phyloP scores from a whole-genome alignment of 2,888 invertebrate genomes.

The Cabera pusaria region DNA sequence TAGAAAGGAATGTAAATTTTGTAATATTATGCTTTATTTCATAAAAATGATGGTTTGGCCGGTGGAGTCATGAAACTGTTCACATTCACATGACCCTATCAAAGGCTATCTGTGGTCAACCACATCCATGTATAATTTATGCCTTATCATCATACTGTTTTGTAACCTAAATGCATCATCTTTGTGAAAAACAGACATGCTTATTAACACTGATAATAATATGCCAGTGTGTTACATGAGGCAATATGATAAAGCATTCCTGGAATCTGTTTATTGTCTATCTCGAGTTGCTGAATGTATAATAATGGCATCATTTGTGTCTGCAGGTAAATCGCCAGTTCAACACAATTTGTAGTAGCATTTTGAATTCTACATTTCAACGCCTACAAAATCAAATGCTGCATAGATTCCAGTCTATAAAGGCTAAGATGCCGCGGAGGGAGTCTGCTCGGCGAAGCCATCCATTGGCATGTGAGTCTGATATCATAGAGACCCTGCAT shows the following conservation, averaged over 20 bases:
- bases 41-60: no score
- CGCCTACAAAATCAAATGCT: conserved; percentile 93
- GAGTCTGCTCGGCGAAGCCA: conserved; percentile 96
- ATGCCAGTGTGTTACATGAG: conserved; percentile 1
- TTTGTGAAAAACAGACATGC: conserved; percentile 7
- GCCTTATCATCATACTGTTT: conserved; percentile 9
- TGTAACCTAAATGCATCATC: conserved; percentile 16
- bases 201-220: conserved; percentile 5
- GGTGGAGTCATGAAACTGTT: no score
- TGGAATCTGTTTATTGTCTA: conserved; percentile 11
- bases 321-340: conserved; percentile 91
- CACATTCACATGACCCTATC: conserved; percentile 13
- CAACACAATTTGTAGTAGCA: conserved; percentile 90
- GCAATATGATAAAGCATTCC: conserved; percentile 10
- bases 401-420: conserved; percentile 92
- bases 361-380: conserved; percentile 93
- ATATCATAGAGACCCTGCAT: conserved; percentile 96
- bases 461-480: conserved; percentile 94
- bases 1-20: no score
- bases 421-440: conserved; percentile 94
- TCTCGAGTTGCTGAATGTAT: conserved; percentile 11
- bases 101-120: conserved; percentile 19
- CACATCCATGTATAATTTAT: conserved; percentile 5
- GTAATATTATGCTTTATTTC: no score
- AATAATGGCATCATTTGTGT: conserved; percentile 24